Evolutionary conservation across 2,797 vertebrate species (phyloP).

Genomic region (Heteromormyrus szaboi): DNA sequence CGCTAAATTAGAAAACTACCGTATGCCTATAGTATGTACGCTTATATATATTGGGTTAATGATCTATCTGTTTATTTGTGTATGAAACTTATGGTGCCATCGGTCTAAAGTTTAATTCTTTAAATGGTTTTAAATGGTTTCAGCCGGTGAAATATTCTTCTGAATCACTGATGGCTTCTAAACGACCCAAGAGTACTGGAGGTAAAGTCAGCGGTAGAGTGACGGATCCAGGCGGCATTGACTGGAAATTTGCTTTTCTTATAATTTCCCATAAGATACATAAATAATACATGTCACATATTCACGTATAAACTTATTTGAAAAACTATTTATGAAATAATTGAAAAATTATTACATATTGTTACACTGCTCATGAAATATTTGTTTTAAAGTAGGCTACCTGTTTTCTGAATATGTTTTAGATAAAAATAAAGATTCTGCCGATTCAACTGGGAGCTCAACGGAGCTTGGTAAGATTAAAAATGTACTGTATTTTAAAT

Average conservation of each 20-base stretch:
- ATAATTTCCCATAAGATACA: background rate
- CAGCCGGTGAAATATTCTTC: background rate
- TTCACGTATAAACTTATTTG: background rate
- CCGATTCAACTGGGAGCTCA: conserved; percentile 18
- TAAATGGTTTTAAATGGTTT: background rate
- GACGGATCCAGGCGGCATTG: background rate
- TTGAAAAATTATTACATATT: background rate
- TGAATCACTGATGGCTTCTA: conserved; percentile 46
- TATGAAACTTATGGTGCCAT: background rate
- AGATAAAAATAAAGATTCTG: conserved; percentile 37
- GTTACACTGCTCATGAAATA: background rate
- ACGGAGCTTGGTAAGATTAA: conserved; percentile 29
- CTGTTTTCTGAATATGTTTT: conserved; percentile 16
- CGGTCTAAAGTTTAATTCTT: background rate
- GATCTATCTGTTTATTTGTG: background rate
- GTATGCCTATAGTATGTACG: background rate
- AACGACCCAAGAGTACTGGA: conserved; percentile 33
- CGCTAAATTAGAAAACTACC: background rate
- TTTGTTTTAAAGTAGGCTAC: background rate
- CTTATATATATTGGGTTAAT: background rate
- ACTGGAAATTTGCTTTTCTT: background rate
- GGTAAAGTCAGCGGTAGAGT: conserved; percentile 26
- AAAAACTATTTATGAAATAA: background rate
- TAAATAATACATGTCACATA: background rate
- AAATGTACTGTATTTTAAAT: background rate